phyloP scores from a whole-genome alignment of 2,113 vertebrate species.

The Ceuthmochares aereus region DNA sequence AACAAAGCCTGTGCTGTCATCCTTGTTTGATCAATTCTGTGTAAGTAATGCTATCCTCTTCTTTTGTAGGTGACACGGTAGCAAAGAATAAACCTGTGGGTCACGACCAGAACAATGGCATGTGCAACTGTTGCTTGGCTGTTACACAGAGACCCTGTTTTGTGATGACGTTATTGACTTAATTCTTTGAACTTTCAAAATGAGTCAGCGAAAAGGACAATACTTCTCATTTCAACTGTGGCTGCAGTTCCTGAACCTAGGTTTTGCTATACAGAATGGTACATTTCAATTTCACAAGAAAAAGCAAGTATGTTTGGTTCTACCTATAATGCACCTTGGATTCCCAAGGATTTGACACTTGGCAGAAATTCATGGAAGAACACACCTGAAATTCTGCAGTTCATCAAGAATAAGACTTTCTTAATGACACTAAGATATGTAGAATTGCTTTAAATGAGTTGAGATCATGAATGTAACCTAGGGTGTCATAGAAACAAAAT shows the following conservation, averaged over 20 bases:
- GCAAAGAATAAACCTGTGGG: slow-evolving; percentile 70
- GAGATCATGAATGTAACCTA: slow-evolving; percentile 15
- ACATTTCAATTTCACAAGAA: not conserved
- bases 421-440: not conserved
- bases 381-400: not conserved
- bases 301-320: not conserved
- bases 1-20: not conserved
- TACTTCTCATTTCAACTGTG: not conserved
- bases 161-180: not conserved
- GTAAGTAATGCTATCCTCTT: slow-evolving; percentile 11
- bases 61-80: slow-evolving; percentile 93
- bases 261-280: not conserved
- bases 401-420: not conserved
- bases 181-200: not conserved
- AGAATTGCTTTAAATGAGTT: slow-evolving; percentile 22
- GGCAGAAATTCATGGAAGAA: not conserved
- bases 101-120: not conserved
- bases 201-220: not conserved
- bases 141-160: slow-evolving; percentile 4
- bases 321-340: not conserved
- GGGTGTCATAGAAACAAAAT: not conserved
- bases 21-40: not conserved
- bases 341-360: not conserved
- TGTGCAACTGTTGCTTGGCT: not conserved
- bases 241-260: not conserved